Base-by-base conservation (phyloP, 2,888 invertebrate genomes). In the Mimachlamys varia region DNA sequence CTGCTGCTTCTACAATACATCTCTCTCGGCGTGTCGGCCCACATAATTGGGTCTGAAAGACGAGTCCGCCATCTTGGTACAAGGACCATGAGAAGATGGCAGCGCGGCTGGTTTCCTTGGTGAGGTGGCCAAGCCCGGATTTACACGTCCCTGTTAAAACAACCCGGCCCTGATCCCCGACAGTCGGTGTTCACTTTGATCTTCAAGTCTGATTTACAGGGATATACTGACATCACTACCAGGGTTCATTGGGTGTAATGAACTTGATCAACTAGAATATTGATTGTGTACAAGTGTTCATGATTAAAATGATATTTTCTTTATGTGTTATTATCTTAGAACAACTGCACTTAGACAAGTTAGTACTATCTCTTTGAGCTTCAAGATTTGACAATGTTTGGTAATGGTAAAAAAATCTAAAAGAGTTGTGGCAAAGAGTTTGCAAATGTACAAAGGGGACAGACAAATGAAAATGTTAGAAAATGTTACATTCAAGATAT, bases 21-120 rank as follows among this genome's bases (percentile, higher is more conserved):
- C 76, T 76, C 33, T 76, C 76, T 76, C 76, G 22, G 76, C 33
- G 76, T 76, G 76, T 33, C 76, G 76, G 76, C 76, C 33, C 33
- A 33, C 76, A 33, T 76, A 76, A 76, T 76, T 76, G 76, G 76
- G 33, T 76, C 76, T 76, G 76, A 76, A 76, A 76, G 76, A 76
- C 22, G 76, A 76, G 33, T 27, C 76, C 33, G 76, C 76, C 76
- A 76, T 76, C 33, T 76, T 76, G 4, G 76, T 76, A 76, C 13
- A 13, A 13, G 76, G 27, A 76, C 76, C 76, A 27, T 76, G 76
- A 76, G 76, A 76, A 76, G 27, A 76, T 17, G 76, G 76, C 7
- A 33, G 33, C 4, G 33, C 33, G 76, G 33, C 33, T 76, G 4
- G 33, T 76, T 33, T 33, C 76, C 76, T 76, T 76, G 33, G 76